Evolutionary conservation across 2,888 invertebrate genomes (phyloP), one percentile per base, ranked within the genome.

Genomic region (Ptilodon capucinus): DNA sequence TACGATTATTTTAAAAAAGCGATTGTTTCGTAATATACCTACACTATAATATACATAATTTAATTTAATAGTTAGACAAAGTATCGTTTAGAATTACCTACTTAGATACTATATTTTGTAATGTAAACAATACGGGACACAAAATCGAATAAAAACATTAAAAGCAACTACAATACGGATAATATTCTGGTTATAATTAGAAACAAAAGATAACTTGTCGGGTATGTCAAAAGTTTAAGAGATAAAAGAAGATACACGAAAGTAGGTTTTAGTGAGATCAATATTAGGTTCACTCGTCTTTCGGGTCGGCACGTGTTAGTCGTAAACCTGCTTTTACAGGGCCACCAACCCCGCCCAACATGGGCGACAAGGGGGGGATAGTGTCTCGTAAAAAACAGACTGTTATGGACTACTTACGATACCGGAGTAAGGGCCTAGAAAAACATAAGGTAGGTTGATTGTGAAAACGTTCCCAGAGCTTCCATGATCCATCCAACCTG

Each of bases 261-360:
- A 35, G 35, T 35, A 17, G 9, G 17, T 35, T 35, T 35, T 35
- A 35, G 35, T 35, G 56, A 68, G 73, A 78, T 78, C 80, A 73
- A 83, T 81, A 79, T 65, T 67, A 62, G 68, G 74, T 69, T 76
- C 64, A 60, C 58, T 56, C 66, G 64, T 71, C 70, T 75, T 71
- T 65, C 56, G 69, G 63, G 70, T 64, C 71, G 78, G 76, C 87
- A 89, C 88, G 88, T 89, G 90, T 83, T 72, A 64, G 77, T 81
- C 81, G 81, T 90, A 90, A 90, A 90, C 82, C 81, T 83, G 81
- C 76, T 83, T 85, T 85, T 80, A 84, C 78, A 76, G 74, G 76
- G 78, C 67, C 76, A 67, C 74, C 64, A 67, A 74, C 80, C 78
- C 76, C 74, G 57, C 74, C 76, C 76, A 66, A 60, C 48, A 57